These are phyloP conservation scores for Abramis brama DNA, from an alignment of 2,113 vertebrate species.

Conservation along the genomic window DNA sequence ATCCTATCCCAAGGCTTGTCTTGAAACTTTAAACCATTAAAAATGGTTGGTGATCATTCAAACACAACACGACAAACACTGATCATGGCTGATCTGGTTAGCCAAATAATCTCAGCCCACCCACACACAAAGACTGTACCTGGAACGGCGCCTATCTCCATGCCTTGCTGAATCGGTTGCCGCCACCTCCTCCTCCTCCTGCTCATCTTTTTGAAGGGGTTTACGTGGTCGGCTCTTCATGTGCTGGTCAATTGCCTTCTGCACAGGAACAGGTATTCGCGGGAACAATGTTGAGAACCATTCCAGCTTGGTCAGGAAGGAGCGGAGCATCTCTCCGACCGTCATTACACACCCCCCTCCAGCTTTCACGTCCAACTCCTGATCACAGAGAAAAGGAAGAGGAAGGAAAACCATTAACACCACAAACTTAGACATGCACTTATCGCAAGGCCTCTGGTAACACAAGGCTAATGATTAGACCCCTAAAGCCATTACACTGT, in stretches of 20 bases:
- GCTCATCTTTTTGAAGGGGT: constrained; percentile 82
- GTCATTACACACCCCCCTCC: constrained; percentile 98
- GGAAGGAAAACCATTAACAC: constrained; percentile 61
- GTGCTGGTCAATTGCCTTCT: constrained; percentile 95
- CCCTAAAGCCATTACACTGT: neutral
- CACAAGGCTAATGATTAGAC: neutral
- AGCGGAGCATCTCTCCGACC: constrained; percentile 96
- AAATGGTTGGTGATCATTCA: neutral
- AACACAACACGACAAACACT: neutral
- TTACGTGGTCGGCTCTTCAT: constrained; percentile 95
- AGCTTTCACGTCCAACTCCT: constrained; percentile 98
- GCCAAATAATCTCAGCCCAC: neutral
- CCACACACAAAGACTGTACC: constrained; percentile 70
- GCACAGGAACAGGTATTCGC: constrained; percentile 96
- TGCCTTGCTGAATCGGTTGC: constrained; percentile 80
- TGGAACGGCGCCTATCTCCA: constrained; percentile 84
- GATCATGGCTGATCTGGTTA: neutral
- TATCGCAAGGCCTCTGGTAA: neutral
- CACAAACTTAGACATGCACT: constrained; percentile 21
- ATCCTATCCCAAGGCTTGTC: no score
- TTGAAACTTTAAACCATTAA: neutral
- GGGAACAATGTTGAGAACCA: constrained; percentile 99
- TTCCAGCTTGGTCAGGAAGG: constrained; percentile 96
- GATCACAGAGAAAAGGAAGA: constrained; percentile 65
- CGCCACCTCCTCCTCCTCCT: constrained; percentile 81